A percentile compares a stretch with the other conserved stretches of the same genome.
phyloP scores from a whole-genome alignment of 2,113 vertebrate genomes.

The Fukomys damarensis region DNA sequence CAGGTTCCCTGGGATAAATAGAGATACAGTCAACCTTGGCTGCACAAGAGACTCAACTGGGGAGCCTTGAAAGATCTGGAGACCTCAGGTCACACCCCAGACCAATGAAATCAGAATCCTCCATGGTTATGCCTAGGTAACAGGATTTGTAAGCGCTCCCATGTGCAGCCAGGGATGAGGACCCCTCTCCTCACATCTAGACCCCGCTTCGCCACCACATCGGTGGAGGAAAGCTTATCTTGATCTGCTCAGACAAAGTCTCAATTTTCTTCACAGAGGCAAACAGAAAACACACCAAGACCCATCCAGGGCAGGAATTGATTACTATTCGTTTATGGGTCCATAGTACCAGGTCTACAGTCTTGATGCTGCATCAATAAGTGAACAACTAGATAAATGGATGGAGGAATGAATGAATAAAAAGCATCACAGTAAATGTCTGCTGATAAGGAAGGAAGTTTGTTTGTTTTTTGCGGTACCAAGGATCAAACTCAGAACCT shows the following conservation, averaged over 20 bases:
- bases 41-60: neutral
- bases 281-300: neutral
- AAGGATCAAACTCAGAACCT: too few species aligned
- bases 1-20: neutral
- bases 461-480: too few species aligned
- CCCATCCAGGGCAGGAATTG: neutral
- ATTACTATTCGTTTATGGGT: conserved; percentile 12
- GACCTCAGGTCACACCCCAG: neutral
- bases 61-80: neutral
- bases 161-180: neutral
- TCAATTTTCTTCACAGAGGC: neutral
- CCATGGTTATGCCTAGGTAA: fast-evolving
- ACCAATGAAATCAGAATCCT: neutral
- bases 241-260: neutral
- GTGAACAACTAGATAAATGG: neutral
- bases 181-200: neutral
- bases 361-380: neutral
- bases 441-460: conserved; percentile 60
- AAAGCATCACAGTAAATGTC: conserved; percentile 14
- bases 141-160: neutral
- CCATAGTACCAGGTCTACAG: neutral
- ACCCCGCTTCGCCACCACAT: neutral
- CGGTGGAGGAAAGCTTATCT: neutral
- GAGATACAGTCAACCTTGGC: neutral
- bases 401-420: neutral